phyloP scores from a whole-genome alignment of 2,113 vertebrate genomes.

The Patagioenas fasciata region DNA sequence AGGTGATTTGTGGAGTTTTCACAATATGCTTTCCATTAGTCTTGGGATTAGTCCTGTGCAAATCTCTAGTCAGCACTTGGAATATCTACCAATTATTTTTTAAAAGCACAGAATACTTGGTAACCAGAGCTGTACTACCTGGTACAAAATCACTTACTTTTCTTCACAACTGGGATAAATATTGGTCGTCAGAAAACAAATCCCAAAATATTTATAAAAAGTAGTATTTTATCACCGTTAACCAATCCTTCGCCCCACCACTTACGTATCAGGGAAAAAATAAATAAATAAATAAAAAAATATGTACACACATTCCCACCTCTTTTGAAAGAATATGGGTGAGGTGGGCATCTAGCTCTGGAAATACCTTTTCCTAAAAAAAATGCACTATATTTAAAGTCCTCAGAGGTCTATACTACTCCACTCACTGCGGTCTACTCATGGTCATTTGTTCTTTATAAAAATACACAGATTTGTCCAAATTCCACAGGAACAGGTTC shows the following conservation, averaged over 20 bases:
- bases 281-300: no score
- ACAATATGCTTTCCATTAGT: constrained; percentile 18
- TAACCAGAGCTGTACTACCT: background rate
- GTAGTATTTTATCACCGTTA: background rate
- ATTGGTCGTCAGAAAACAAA: background rate
- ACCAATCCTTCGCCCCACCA: background rate
- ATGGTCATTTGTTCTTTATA: background rate
- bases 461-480: background rate
- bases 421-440: background rate
- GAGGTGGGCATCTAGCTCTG: background rate
- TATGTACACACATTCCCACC: background rate
- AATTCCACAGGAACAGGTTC: background rate
- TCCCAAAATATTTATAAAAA: background rate
- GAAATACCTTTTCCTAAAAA: background rate
- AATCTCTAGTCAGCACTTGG: constrained; percentile 2
- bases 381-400: background rate
- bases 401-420: background rate
- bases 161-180: background rate
- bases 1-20: constrained; percentile 20
- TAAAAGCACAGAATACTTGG: background rate
- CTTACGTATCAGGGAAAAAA: no score
- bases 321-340: background rate
- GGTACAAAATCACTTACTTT: background rate
- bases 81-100: background rate
- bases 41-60: background rate